Percentiles rank a stretch among this genome's conserved stretches.
These are phyloP conservation scores for Eudorcas thomsonii DNA, from an alignment of 2,113 vertebrate species.

Conservation along the genomic window DNA sequence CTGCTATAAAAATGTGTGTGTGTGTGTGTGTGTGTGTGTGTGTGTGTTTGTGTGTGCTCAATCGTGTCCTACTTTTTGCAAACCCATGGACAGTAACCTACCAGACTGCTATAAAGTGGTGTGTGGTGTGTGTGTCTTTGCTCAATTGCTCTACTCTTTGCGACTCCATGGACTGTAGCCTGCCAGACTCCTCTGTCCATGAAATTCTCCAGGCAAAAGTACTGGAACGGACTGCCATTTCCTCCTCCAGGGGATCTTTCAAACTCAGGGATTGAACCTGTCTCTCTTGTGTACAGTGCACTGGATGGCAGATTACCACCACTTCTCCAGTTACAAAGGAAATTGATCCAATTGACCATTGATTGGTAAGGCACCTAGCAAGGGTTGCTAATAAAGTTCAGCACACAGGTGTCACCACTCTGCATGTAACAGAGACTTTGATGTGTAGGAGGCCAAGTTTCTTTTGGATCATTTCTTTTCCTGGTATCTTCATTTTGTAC, in stretches of 20 bases:
- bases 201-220: background rate
- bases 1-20: background rate
- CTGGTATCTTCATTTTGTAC: background rate
- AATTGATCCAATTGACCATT: background rate
- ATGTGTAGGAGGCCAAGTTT: background rate
- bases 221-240: background rate
- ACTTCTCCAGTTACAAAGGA: background rate
- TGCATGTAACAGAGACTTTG: accelerated
- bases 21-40: background rate
- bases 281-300: background rate
- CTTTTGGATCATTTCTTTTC: background rate
- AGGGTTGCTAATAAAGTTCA: background rate
- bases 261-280: background rate
- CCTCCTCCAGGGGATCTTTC: background rate
- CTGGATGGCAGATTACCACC: background rate
- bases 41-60: background rate
- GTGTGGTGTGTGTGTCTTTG: background rate
- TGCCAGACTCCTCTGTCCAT: background rate
- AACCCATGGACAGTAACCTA: background rate
- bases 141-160: background rate
- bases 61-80: background rate
- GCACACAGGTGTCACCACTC: background rate
- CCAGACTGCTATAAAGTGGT: background rate
- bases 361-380: background rate
- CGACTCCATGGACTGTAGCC: background rate